Base-by-base conservation (phyloP, 1,140 invertebrate species). In the Saccostrea cuccullata region DNA sequence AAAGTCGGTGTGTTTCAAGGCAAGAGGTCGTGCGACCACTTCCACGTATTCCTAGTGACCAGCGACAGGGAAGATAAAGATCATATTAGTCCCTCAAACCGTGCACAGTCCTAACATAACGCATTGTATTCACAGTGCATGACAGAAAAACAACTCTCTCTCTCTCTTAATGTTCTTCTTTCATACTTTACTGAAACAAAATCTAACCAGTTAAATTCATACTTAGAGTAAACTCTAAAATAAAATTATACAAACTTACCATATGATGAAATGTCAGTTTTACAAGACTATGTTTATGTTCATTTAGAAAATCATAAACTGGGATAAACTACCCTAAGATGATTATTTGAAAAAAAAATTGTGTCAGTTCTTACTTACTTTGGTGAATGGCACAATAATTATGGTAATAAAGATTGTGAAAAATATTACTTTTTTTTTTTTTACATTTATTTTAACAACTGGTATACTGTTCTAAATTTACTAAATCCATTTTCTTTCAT, bases 21-120 rank as follows among this genome's bases (percentile, higher is more conserved):
- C 94, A 84, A 95, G 85, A 26, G 95, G 95, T 73, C 95, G 92
- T 47, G 93, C 93, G 30, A 96, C 89, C 70, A 95, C 94, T 86
- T 93, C 92, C 15, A 95, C 92, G 93, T 95, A 95, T 82, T 95
- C 94, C 95, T 95, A 91, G 67, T 92, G 11, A 56, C 40, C 82
- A 17, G 40, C 12, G 9, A 77, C 70, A 77, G 26, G 30, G 30
- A 77, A 77, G 70, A 77, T 36, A 77, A 77, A 77, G 26, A 77
- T 15, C 12, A 77, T 26, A 15, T 77, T 77, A 77, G 70, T 77
- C 30, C 70, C 70, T 40, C 30, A 77, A 30, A 77, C 70, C 70
- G 12, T 77, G 70, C 26, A n/a, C 20, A 30, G 70, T 36, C 15
- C 23, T 64, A 77, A 15, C 8, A 30, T 26, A 26, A 15, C 36